Evolutionary conservation across 2,113 vertebrate genomes (phyloP).

Genomic region (Nibea coibor): DNA sequence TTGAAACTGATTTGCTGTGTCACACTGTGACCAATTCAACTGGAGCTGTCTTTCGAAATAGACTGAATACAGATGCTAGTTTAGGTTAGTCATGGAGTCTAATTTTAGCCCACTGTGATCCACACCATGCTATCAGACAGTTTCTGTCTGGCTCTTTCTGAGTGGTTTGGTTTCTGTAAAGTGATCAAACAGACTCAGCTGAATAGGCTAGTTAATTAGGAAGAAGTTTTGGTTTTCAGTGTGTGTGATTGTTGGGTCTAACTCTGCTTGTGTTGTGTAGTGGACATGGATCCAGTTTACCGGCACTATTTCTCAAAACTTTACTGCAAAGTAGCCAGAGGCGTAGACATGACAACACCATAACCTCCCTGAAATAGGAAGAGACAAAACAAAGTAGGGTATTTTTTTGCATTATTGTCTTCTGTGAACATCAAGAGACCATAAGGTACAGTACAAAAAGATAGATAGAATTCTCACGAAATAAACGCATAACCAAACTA

Average conservation of each 20-base stretch:
- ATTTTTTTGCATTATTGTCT: neutral
- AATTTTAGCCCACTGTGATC: conserved; percentile 22
- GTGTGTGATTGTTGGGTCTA: neutral
- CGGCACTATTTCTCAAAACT: neutral
- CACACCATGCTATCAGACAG: neutral
- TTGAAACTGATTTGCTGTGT: conserved; percentile 45
- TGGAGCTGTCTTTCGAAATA: neutral
- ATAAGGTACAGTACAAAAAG: neutral
- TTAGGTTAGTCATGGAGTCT: conserved; percentile 25
- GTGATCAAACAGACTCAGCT: conserved; percentile 19
- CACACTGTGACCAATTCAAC: conserved; percentile 36
- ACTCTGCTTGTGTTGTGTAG: neutral
- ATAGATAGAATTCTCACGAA: neutral
- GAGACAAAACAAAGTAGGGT: neutral
- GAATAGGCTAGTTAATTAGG: conserved; percentile 30
- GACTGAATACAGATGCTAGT: conserved; percentile 16
- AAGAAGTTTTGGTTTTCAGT: neutral
- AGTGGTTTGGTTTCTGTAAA: conserved; percentile 25
- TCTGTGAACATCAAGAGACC: neutral
- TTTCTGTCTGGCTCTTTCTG: conserved; percentile 4
- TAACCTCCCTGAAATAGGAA: neutral
- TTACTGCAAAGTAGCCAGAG: neutral
- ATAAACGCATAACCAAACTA: no score
- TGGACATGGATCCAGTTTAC: neutral
- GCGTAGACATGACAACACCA: neutral